Percentiles rank a stretch among this genome's conserved stretches.
phyloP scores from a whole-genome alignment of 2,888 invertebrate species.

The Pristionchus arcanus region DNA sequence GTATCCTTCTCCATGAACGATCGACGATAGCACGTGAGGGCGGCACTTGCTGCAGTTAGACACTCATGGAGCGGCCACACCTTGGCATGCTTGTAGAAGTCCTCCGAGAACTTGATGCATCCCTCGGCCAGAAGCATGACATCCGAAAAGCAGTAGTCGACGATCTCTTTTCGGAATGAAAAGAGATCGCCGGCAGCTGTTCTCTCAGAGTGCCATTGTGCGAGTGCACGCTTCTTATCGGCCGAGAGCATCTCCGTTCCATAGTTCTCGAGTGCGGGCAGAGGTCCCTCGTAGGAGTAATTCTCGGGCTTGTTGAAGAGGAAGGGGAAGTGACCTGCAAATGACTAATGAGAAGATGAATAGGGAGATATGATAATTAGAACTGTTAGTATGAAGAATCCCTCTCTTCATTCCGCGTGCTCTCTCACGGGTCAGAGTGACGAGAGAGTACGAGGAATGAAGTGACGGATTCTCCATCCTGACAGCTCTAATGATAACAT shows the following conservation, averaged over 20 bases:
- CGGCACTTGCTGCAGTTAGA: slow-evolving; percentile 22
- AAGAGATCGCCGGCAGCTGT: slow-evolving; percentile 5
- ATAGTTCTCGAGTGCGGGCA: background rate
- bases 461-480: background rate
- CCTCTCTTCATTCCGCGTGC: background rate
- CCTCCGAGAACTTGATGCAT: slow-evolving; percentile 30
- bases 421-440: background rate
- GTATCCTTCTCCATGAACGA: too few species aligned
- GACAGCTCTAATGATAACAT: background rate
- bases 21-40: slow-evolving; percentile 22
- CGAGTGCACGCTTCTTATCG: background rate
- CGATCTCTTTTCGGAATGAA: background rate
- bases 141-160: background rate
- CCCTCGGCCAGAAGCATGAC: slow-evolving; percentile 25
- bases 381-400: background rate
- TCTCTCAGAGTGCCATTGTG: slow-evolving; percentile 9
- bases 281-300: background rate
- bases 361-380: background rate
- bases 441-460: background rate
- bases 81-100: background rate
- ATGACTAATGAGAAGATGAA: background rate
- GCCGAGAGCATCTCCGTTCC: background rate
- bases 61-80: slow-evolving; percentile 50
- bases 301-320: slow-evolving; percentile 13
- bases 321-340: background rate